A percentile compares a stretch with the other conserved stretches of the same genome.
phyloP scores from a whole-genome alignment of 2,797 vertebrate species.

The Kryptolebias ocellatus region DNA sequence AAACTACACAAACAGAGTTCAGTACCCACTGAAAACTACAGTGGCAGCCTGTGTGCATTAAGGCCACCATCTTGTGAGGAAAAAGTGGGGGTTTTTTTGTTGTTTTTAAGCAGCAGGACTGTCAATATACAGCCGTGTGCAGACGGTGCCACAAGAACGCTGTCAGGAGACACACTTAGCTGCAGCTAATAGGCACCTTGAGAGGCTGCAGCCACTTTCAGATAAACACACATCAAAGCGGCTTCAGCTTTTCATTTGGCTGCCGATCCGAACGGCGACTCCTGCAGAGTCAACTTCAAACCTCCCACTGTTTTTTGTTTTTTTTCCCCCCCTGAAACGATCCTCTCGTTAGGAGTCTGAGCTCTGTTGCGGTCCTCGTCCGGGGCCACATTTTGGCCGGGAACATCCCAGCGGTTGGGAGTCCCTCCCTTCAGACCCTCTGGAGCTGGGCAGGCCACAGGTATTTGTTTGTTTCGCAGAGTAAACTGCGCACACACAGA shows the following conservation, averaged over 20 bases:
- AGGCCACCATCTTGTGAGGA: slow-evolving; percentile 31
- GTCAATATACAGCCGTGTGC: slow-evolving; percentile 36
- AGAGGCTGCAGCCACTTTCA: slow-evolving; percentile 31
- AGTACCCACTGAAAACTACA: slow-evolving; percentile 41
- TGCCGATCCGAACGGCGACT: background rate
- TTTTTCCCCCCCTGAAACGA: background rate
- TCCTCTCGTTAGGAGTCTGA: background rate
- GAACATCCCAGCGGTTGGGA: slow-evolving; percentile 25
- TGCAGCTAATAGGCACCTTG: slow-evolving; percentile 24
- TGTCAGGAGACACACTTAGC: slow-evolving; percentile 22
- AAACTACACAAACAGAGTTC: slow-evolving; percentile 1
- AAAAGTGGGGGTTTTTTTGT: slow-evolving; percentile 31
- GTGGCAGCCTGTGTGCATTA: slow-evolving; percentile 67
- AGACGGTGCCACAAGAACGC: slow-evolving; percentile 52
- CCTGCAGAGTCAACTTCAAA: background rate
- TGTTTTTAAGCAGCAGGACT: slow-evolving; percentile 25
- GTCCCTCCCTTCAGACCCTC: slow-evolving; percentile 64
- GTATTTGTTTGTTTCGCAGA: slow-evolving; percentile 54
- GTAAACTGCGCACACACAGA: background rate
- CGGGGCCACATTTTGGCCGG: slow-evolving; percentile 32
- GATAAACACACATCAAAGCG: slow-evolving; percentile 66
- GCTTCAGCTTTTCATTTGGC: slow-evolving; percentile 47
- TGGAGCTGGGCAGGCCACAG: slow-evolving; percentile 60
- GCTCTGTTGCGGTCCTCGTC: slow-evolving; percentile 25
- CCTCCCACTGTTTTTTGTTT: background rate